Base-by-base conservation (phyloP, 1,140 invertebrate species). In the Drosophila insularis region DNA sequence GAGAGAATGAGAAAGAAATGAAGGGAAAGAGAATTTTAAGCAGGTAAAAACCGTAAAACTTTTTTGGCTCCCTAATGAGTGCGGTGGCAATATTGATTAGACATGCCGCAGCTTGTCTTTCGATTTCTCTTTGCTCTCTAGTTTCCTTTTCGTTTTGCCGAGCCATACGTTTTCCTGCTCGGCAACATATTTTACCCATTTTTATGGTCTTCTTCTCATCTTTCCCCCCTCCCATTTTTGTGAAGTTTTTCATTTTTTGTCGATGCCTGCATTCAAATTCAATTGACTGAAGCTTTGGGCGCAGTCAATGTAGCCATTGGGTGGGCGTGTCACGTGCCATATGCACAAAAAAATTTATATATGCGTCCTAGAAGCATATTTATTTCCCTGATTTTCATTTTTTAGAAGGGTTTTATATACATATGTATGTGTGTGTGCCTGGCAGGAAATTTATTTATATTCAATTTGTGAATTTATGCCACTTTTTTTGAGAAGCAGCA, bases 401-500 rank as follows among this genome's bases (percentile, higher is more conserved):
- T 81, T 68, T 79, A 11, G 27, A 19, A 46, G 17, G 17, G 17
- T 46, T 46, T 7, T 19, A 19, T 19, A 19, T 4, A 17, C 1
- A 61, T 46, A 56, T 53, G 65, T 43, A 53, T 61, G 65, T 37
- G 43, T 19, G 7, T 50, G 14, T 43, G 39, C 67, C 66, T 81
- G 82, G 78, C 81, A 87, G 82, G 82, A 87, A 87, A 87, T 87
- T 87, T 87, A 87, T 87, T 87, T 89, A 87, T 89, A 87, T 89
- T 87, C 84, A 87, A 87, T 87, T 87, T 87, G 71, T 39, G 79
- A 74, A 79, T 82, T 89, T 82, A 79, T 82, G 81, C 82, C 69
- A 72, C 63, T 69, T 72, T 74, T 74, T 71, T 81, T 55, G 19
- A 37, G 50, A 7, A 32, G 37, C 31, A 27, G 40, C 46, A 19